These are phyloP conservation scores for Scaptomyza cyrtandrae DNA, from an alignment of 2,888 invertebrate species.

Conservation along the genomic window DNA sequence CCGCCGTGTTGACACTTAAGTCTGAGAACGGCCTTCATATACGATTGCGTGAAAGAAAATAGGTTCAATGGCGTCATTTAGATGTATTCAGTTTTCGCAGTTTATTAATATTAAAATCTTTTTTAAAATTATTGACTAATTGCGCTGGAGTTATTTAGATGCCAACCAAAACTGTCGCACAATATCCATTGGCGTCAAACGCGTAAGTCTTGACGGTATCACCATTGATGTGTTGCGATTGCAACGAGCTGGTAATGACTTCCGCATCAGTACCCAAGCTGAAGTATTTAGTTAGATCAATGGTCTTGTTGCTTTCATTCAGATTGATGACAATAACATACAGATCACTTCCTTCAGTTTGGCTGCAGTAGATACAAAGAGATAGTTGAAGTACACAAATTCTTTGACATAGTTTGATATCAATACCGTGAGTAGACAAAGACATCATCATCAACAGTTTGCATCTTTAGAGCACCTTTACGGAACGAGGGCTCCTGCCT, in stretches of 20 bases:
- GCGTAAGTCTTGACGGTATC: conserved; percentile 69
- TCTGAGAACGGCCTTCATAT: conserved; percentile 85
- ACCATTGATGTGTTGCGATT: conserved; percentile 81
- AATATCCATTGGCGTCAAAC: conserved; percentile 74
- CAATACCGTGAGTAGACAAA: conserved; percentile 81
- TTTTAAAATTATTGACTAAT: background rate
- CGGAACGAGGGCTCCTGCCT: conserved; percentile 85
- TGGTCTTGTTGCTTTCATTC: conserved; percentile 83
- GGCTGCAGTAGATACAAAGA: conserved; percentile 42
- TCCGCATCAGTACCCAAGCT: conserved; percentile 74
- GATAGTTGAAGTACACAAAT: background rate
- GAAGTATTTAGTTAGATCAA: conserved; percentile 84
- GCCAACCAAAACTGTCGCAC: conserved; percentile 80
- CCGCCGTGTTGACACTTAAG: conserved; percentile 85
- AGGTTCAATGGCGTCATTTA: conserved; percentile 8
- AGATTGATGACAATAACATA: conserved; percentile 86
- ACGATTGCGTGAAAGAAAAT: conserved; percentile 80
- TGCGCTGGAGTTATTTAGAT: conserved; percentile 33
- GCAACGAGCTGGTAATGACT: conserved; percentile 82
- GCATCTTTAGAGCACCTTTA: conserved; percentile 71
- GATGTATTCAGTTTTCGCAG: background rate
- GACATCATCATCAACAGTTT: conserved; percentile 77
- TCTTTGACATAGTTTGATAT: rapidly evolving
- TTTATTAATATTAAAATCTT: conserved; percentile 7
- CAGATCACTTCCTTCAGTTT: conserved; percentile 73